phyloP scores from a whole-genome alignment of 2,797 vertebrate genomes.

The Threskiornis aethiopicus region DNA sequence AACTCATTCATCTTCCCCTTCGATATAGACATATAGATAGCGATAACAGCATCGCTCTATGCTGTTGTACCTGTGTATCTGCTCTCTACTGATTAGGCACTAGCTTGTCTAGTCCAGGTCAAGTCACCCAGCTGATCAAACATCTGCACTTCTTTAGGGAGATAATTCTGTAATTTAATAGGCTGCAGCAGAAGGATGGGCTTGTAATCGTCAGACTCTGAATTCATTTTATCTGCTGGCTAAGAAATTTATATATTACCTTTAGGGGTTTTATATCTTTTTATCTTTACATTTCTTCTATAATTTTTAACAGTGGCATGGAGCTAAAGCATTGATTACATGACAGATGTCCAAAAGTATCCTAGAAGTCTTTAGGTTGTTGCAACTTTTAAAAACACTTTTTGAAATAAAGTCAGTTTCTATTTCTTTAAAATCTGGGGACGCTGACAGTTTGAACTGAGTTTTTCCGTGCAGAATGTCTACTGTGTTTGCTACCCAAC shows the following conservation, averaged over 20 bases:
- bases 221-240: not conserved
- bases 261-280: not conserved
- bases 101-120: not conserved
- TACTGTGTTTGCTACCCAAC: not conserved
- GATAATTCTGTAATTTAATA: not conserved
- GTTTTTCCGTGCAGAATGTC: not conserved
- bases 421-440: not conserved
- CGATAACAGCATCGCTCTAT: rapidly evolving
- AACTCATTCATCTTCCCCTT: not conserved
- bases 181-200: not conserved
- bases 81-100: not conserved
- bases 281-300: not conserved
- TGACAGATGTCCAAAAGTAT: not conserved
- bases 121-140: not conserved
- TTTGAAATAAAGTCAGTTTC: not conserved
- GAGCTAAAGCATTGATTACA: not conserved
- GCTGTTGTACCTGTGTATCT: not conserved
- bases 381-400: not conserved
- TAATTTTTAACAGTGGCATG: not conserved
- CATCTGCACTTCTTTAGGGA: not conserved
- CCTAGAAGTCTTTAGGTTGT: not conserved
- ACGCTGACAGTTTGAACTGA: not conserved
- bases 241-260: not conserved
- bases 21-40: not conserved
- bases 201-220: not conserved